Evolutionary conservation across 1,140 invertebrate genomes (phyloP).

Genomic region (Leptonema lineaticorne): DNA sequence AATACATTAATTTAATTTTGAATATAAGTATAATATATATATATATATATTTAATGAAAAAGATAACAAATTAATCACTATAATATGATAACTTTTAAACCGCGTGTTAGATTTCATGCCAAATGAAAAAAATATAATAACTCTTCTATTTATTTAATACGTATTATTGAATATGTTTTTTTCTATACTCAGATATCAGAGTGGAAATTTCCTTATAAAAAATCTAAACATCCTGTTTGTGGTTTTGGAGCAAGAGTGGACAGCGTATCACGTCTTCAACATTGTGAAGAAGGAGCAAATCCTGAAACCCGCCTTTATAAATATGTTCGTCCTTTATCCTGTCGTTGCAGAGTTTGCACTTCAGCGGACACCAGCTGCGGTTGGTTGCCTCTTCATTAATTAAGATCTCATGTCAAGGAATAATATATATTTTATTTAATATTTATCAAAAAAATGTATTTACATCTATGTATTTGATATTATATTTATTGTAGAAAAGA

Average conservation of each 20-base stretch:
- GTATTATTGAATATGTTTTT: background rate
- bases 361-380: constrained; percentile 35
- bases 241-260: constrained; percentile 30
- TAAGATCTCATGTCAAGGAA: background rate
- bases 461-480: no score
- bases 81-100: no score
- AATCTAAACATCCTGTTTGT: constrained; percentile 37
- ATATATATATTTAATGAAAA: no score
- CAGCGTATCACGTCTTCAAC: background rate
- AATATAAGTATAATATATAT: no score
- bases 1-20: no score
- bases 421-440: no score
- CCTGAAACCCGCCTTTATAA: constrained; percentile 27
- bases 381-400: constrained; percentile 31
- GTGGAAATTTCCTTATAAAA: constrained; percentile 39
- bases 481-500: no score
- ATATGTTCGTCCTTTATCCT: constrained; percentile 28
- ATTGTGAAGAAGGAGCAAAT: constrained; percentile 35
- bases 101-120: no score
- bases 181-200: constrained; percentile 34
- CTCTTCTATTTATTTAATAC: no score
- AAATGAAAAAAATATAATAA: no score
- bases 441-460: no score
- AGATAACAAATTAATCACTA: no score
- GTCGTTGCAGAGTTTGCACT: constrained; percentile 32